Evolutionary conservation across 2,113 vertebrate species (phyloP), one percentile per base, ranked within the genome.

Genomic region (Mirounga angustirostris): DNA sequence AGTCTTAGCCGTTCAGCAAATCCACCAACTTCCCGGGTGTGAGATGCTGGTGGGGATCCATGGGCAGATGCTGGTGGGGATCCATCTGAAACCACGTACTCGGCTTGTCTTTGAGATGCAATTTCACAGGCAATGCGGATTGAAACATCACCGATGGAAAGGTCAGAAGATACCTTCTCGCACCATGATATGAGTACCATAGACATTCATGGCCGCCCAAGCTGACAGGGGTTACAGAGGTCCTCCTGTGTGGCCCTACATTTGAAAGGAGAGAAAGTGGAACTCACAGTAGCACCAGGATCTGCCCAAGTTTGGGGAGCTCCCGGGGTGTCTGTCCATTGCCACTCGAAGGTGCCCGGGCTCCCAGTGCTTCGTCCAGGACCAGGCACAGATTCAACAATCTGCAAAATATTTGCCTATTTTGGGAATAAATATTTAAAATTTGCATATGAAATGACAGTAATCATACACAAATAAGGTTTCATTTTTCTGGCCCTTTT

Each of bases 291-390:
- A 30, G 43, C 5, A 21, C 24, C 4, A 6, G 74, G 63, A 36
- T 15, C 43, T 50, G 26, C 30, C 14, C 16, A 0, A 19, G 11
- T 69, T 40, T 14, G 18, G n/a, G 36, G 2, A 43, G 18, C 9
- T 73, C 43, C 19, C 0, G 36, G 28, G 46, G 2, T 21, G 19
- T n/a, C 36, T 16, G 3, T 24, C 18, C 15, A 0, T 30, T 0
- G 0, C 56, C 2, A 18, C 43, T 5, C 7, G 18, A 65, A 0
- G 3, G 24, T 3, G 50, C 36, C 1, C 3, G 36, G 13, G 22
- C 19, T 67, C 30, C 73, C 82, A 33, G 1, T 7, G 11, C 73
- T 6, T 59, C 0, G 0, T 21, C 65, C 65, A 81, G 46, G 10
- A 43, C 19, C 80, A 19, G 2, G 13, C 11, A 33, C 4, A 8